Base-by-base conservation (phyloP, 2,888 invertebrate genomes). In the Bombylius major region DNA sequence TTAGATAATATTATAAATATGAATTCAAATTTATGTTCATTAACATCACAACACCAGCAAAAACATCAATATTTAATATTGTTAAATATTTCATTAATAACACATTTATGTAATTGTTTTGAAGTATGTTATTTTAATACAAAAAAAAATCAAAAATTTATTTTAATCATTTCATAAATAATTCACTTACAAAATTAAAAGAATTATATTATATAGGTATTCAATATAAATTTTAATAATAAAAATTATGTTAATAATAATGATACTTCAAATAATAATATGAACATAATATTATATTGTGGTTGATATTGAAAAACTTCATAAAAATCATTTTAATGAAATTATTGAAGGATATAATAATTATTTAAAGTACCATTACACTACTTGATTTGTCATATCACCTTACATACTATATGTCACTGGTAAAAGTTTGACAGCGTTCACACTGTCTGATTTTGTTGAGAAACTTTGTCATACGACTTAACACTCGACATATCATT, bases 21-120 rank as follows among this genome's bases (percentile, higher is more conserved):
- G 31, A 36, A n/a, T 55, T 7, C 7, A 39, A 49, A 12, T n/a
- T 49, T 23, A 39, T 49, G n/a, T n/a, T n/a, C n/a, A n/a, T n/a
- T n/a, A n/a, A n/a, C 8, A 32, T 49, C 32, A 13, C 49, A 31
- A 54, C 49, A 9, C 1, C 7, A 39, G 3, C 11, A 39, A 39
- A 32, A 33, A 44, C 42, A n/a, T 54, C 54, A 6, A 33, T 44
- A 6, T 46, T 50, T 34, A 46, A 34, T n/a, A 12, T 45, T 45
- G 12, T 42, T n/a, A 44, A 81, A 82, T 60, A 79, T 79, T 59
- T 77, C 78, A 39, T 74, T 81, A 57, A 67, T 86, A 51, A 82
- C 82, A 5, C 83, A 85, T 67, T 82, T 84, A 3, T 76, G 74
- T 48, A 71, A 74, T 45, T 76, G 82, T 64, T 83, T 80, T 65